Evolutionary conservation across 2,888 invertebrate genomes (phyloP).

Genomic region (Acanthacorydalis orientalis): DNA sequence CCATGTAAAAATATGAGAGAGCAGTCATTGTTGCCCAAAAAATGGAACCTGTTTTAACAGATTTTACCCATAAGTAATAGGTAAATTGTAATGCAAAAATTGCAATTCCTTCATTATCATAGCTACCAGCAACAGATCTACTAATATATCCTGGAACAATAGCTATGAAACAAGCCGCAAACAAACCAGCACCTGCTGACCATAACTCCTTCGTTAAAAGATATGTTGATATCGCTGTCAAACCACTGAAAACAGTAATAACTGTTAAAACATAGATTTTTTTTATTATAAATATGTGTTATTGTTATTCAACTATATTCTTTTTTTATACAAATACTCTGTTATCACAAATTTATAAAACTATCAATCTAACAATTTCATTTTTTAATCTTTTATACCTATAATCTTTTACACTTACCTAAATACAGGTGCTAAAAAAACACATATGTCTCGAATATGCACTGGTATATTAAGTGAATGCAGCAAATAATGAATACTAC

Average conservation of each 20-base stretch:
- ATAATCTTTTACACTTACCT: conserved; percentile 35
- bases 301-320: too few relatives aligned
- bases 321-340: too few relatives aligned
- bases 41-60: conserved; percentile 93
- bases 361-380: too few relatives aligned
- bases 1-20: conserved; percentile 99
- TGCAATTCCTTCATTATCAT: conserved; percentile 99
- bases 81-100: conserved; percentile 99
- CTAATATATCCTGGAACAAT: conserved; percentile 99
- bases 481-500: conserved; percentile 85
- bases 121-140: conserved; percentile 96
- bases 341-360: too few relatives aligned
- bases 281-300: too few relatives aligned
- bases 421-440: conserved; percentile 95
- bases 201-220: conserved; percentile 93
- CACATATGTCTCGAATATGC: conserved; percentile 96
- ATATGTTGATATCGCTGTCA: conserved; percentile 96
- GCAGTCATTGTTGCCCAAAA: conserved; percentile 93
- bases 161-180: conserved; percentile 97
- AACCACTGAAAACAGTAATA: conserved; percentile 51
- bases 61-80: conserved; percentile 94
- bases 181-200: conserved; percentile 90
- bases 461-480: conserved; percentile 89
- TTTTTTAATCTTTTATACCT: too few relatives aligned
- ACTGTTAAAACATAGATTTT: conserved; percentile 5